Conservation (phyloP, 2,113 vertebrate genomes). For the Phasianus colchicus region DNA sequence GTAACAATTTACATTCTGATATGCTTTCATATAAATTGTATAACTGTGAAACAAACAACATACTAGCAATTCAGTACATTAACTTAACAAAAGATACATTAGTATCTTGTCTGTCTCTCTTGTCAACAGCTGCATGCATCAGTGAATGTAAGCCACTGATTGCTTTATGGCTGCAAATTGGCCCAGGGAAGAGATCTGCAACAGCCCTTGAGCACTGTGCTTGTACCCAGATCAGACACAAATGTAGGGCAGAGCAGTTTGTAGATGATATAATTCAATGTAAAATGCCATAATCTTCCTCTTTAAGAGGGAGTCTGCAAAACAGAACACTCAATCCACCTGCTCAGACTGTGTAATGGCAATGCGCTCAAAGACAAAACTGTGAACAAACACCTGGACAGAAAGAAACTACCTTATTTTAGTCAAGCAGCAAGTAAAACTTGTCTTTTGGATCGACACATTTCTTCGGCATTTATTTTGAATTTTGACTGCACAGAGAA, state of each 20-base stretch:
- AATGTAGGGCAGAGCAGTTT: neutral
- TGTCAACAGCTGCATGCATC: neutral
- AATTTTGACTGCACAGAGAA: neutral
- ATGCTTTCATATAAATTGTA: neutral
- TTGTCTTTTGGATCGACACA: neutral
- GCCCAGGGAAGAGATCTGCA: neutral
- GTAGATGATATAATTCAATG: neutral
- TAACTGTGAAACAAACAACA: neutral
- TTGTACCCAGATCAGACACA: neutral
- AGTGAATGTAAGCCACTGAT: neutral
- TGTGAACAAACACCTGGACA: neutral
- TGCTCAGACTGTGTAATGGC: neutral
- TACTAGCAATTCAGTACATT: neutral
- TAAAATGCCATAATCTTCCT: neutral
- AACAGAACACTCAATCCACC: neutral
- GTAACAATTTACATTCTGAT: neutral
- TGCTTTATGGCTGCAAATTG: neutral
- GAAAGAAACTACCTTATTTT: neutral
- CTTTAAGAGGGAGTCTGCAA: accelerated
- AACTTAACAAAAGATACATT: neutral
- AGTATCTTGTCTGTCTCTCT: neutral
- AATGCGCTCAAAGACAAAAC: neutral
- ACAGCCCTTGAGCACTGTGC: neutral
- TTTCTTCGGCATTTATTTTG: neutral
- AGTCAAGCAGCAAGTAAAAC: accelerated